phyloP scores from a whole-genome alignment of 2,113 vertebrate species.

The Rhinopomastus cyanomelas region DNA sequence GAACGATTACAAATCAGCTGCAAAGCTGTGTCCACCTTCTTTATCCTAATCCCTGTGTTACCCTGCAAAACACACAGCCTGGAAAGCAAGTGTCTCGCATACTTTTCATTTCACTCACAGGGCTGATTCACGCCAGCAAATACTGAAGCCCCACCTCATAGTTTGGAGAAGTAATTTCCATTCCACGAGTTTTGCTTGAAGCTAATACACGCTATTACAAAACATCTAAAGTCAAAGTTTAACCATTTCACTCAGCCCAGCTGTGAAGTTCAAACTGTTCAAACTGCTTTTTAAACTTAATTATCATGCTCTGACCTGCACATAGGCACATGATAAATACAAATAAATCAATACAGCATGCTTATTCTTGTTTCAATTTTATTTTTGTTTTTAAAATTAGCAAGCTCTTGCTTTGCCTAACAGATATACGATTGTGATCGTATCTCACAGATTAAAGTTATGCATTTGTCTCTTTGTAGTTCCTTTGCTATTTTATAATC shows the following conservation, averaged over 20 bases:
- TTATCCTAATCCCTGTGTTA: background rate
- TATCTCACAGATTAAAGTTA: constrained; percentile 75
- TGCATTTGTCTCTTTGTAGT: constrained; percentile 70
- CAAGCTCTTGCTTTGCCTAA: constrained; percentile 63
- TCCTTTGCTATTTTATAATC: constrained; percentile 71
- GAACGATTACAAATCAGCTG: background rate
- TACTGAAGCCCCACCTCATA: constrained; percentile 48
- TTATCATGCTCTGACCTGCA: constrained; percentile 43
- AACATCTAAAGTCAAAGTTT: constrained; percentile 54
- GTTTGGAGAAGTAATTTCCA: constrained; percentile 63
- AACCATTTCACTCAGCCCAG: constrained; percentile 49
- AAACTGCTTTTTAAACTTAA: constrained; percentile 55
- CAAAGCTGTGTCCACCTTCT: background rate
- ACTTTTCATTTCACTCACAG: constrained; percentile 55
- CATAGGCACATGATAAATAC: constrained; percentile 25
- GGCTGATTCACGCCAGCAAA: constrained; percentile 53
- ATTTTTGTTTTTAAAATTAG: constrained; percentile 68
- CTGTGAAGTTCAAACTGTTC: constrained; percentile 63
- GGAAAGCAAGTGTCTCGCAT: constrained; percentile 45
- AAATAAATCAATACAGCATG: constrained; percentile 60
- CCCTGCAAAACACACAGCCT: background rate
- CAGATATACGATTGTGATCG: constrained; percentile 66
- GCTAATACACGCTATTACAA: constrained; percentile 55
- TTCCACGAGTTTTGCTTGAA: constrained; percentile 49
- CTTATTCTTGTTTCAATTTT: constrained; percentile 52